phyloP scores from a whole-genome alignment of 2,113 vertebrate species.

The Pygoscelis antarcticus region DNA sequence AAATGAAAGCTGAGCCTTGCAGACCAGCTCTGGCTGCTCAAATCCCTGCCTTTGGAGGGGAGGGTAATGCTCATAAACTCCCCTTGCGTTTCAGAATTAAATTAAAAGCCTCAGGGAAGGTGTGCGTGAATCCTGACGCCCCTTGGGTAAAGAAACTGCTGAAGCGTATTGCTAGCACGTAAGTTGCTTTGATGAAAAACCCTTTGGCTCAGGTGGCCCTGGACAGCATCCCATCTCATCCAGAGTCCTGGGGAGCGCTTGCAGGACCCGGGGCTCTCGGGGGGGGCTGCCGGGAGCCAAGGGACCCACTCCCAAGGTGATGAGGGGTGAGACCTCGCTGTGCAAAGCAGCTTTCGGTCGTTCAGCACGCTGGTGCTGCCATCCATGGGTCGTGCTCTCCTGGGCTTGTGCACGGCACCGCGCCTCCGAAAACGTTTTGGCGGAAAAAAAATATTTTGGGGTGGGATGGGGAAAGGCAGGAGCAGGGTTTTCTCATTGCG shows the following conservation, averaged over 20 bases:
- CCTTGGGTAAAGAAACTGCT: constrained; percentile 60
- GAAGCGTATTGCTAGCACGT: constrained; percentile 48
- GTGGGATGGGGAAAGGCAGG: not conserved
- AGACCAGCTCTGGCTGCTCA: not conserved
- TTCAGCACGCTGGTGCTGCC: not conserved
- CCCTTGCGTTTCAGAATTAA: constrained; percentile 41
- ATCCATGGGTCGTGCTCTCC: accelerated
- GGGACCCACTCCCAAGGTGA: accelerated
- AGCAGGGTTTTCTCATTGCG: accelerated
- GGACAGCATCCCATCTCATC: not conserved
- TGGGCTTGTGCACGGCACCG: accelerated
- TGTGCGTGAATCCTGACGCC: constrained; percentile 32
- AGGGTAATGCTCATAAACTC: not conserved
- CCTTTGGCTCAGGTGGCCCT: not conserved
- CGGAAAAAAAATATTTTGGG: accelerated
- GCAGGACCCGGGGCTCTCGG: accelerated
- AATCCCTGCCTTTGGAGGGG: not conserved
- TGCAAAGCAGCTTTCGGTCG: accelerated
- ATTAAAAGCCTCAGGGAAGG: not conserved
- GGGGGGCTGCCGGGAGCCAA: not conserved
- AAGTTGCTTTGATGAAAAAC: not conserved
- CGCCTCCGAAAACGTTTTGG: accelerated
- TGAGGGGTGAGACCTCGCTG: not conserved
- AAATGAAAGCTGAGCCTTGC: not conserved
- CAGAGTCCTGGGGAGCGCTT: accelerated